A percentile compares a stretch with the other conserved stretches of the same genome.
Evolutionary conservation across 1,140 invertebrate species (phyloP).

Genomic region (Bradynema listronoti): DNA sequence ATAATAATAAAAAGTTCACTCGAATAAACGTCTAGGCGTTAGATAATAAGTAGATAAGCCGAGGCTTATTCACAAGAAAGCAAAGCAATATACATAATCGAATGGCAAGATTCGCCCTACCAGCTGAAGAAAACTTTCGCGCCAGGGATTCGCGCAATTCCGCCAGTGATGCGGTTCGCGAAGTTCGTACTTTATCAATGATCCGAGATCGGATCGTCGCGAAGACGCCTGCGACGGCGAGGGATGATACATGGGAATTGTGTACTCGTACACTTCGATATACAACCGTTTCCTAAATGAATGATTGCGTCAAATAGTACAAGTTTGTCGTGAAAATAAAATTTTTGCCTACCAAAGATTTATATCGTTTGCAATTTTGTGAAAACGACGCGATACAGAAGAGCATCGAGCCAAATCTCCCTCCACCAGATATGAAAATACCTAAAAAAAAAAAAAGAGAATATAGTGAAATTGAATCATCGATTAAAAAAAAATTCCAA

Average conservation of each 20-base stretch:
- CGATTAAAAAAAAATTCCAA: conserved; percentile 18
- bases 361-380: conserved; percentile 48
- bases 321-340: conserved; percentile 5
- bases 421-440: conserved; percentile 51
- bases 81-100: neutral
- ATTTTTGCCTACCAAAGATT: conserved; percentile 38
- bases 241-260: conserved; percentile 82
- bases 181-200: conserved; percentile 82
- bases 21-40: too few species aligned
- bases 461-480: conserved; percentile 1
- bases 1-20: too few species aligned
- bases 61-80: neutral
- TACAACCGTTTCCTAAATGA: conserved; percentile 78
- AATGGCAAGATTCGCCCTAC: too few species aligned
- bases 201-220: conserved; percentile 47
- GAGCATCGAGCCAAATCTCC: conserved; percentile 38
- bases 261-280: conserved; percentile 90
- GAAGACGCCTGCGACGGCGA: too few species aligned
- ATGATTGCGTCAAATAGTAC: neutral
- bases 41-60: conserved; percentile 24
- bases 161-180: conserved; percentile 80
- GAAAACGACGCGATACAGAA: conserved; percentile 44
- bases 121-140: conserved; percentile 89
- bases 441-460: conserved; percentile 26
- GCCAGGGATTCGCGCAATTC: conserved; percentile 84